phyloP scores from a whole-genome alignment of 2,113 vertebrate species.

The Myrmecobius fasciatus region DNA sequence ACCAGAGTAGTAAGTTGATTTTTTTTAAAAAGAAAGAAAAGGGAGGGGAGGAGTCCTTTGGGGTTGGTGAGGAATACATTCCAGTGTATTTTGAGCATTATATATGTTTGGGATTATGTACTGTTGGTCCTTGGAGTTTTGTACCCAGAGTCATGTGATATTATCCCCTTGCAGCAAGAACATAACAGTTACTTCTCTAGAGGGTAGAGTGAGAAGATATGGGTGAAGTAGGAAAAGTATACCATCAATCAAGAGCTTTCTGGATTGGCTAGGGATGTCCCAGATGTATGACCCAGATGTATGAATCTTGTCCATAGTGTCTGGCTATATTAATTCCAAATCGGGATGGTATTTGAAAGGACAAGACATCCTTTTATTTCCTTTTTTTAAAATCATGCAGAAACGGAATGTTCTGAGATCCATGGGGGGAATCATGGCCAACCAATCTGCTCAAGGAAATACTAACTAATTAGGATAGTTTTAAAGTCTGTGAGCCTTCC shows the following conservation, averaged over 20 bases:
- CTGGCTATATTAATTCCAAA: not conserved
- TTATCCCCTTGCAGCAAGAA: not conserved
- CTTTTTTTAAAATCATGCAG: not conserved
- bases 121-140: not conserved
- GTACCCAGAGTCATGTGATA: not conserved
- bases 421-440: not conserved
- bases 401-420: not conserved
- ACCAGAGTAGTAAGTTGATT: not conserved
- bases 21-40: not conserved
- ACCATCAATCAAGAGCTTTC: not conserved
- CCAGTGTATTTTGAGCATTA: not conserved
- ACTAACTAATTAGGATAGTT: not conserved
- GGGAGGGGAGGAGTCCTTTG: not conserved
- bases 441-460: not conserved
- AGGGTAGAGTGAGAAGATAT: not conserved
- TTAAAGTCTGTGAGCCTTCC: not conserved
- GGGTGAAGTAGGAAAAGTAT: not conserved
- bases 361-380: not conserved
- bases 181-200: not conserved
- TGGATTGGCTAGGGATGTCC: not conserved
- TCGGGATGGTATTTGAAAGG: not conserved
- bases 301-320: not conserved
- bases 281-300: not conserved
- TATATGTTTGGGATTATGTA: not conserved
- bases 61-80: not conserved